Evolutionary conservation across 2,888 invertebrate species (phyloP), one percentile per base, ranked within the genome.

Genomic region (Sinodicranocentrus sp.): DNA sequence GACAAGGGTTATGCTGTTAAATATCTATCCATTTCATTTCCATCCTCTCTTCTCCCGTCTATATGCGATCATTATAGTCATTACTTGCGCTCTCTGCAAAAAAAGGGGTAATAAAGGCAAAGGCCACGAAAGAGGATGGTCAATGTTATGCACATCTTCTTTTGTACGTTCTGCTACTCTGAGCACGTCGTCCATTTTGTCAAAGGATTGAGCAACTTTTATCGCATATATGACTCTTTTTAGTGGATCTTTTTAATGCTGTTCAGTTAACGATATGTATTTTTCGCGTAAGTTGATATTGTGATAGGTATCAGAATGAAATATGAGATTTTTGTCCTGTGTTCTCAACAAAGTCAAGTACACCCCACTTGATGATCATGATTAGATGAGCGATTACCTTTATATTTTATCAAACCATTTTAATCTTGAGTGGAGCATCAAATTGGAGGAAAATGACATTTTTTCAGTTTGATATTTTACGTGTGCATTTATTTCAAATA

Each of bases 91-190:
- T 48, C 6, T 3, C 21, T 21, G 48, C 48, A 48, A n/a, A 48
- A 39, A 48, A 48, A 48, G 48, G 23, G 78, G 23, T 70, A 70
- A 78, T 70, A 70, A 78, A 70, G 68, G 70, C 63, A 78, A 78
- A 78, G 78, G 78, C 70, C 78, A 78, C 68, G 26, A 43, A 77
- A 28, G 67, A 68, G 68, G 68, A 77, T 68, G 68, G 77, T 67
- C 77, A 77, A 77, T 77, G 77, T 59, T 67, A 77, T 1, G 28
- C 65, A 44, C 63, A 33, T 75, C 63, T 48, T 48, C 59, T 76
- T 39, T 48, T 59, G 33, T 2, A 61, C 67, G 54, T 67, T 68
- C 77, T 33, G 54, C 26, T 44, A 67, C 67, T 21, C 44, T 76
- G 43, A 67, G 44, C 76, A 54, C 61, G 17, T 17, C 44, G 17